These are phyloP conservation scores for Bos javanicus DNA, from an alignment of 2,113 vertebrate genomes.

Conservation along the genomic window DNA sequence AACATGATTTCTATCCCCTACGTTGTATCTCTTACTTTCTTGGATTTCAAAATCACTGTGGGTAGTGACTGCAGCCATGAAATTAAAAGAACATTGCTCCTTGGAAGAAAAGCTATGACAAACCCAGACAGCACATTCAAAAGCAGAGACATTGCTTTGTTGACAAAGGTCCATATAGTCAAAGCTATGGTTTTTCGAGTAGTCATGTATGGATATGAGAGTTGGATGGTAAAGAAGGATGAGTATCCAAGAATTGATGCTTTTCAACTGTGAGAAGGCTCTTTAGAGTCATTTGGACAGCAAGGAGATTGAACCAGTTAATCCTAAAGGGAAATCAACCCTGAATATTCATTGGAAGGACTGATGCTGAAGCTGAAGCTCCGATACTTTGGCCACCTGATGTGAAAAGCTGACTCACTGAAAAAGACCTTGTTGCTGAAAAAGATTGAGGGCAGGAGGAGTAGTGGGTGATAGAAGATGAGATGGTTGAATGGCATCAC, in stretches of 20 bases:
- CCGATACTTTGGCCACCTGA: neutral
- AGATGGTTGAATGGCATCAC: neutral
- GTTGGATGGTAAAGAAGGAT: neutral
- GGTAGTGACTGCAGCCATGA: neutral
- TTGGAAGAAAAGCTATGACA: neutral
- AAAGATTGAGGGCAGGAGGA: neutral
- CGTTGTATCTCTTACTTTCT: neutral
- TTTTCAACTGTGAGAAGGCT: neutral
- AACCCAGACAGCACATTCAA: neutral
- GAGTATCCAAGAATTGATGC: neutral
- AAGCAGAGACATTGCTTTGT: neutral
- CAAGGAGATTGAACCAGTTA: neutral
- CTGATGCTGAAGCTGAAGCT: neutral
- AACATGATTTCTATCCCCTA: neutral
- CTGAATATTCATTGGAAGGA: neutral
- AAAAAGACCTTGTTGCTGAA: neutral
- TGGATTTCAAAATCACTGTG: neutral
- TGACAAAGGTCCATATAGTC: neutral
- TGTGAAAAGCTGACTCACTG: neutral
- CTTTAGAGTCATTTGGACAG: neutral
- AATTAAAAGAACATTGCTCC: neutral
- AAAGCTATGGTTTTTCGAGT: neutral
- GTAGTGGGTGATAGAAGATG: neutral
- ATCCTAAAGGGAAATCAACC: neutral
- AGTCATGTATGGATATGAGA: neutral